These are phyloP conservation scores for Eurytoma adleriae DNA, from an alignment of 2,888 invertebrate genomes.

Conservation along the genomic window DNA sequence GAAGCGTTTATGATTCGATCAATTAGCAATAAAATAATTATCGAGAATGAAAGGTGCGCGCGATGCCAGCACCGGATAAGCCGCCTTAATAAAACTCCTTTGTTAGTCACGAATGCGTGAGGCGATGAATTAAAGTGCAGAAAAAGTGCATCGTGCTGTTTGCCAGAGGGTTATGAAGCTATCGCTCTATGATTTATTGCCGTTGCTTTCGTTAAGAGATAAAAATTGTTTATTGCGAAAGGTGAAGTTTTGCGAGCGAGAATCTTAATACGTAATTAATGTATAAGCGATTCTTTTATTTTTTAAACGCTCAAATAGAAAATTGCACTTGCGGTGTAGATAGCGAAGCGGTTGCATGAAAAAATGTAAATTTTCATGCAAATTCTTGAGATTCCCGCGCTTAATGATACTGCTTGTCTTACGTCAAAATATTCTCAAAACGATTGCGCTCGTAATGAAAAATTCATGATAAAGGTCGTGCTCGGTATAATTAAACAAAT, in stretches of 20 bases:
- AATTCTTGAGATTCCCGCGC: too few relatives aligned
- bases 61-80: not conserved
- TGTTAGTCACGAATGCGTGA: conserved; percentile 6
- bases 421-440: conserved; percentile 11
- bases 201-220: not conserved
- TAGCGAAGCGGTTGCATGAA: too few relatives aligned
- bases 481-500: not conserved
- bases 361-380: too few relatives aligned
- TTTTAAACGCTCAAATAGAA: too few relatives aligned
- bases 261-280: too few relatives aligned
- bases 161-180: not conserved
- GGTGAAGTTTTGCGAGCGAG: too few relatives aligned
- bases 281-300: too few relatives aligned
- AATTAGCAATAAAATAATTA: conserved; percentile 51
- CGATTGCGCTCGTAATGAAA: not conserved
- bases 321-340: too few relatives aligned
- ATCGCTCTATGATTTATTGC: conserved; percentile 9
- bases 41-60: conserved; percentile 14
- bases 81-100: conserved; percentile 38
- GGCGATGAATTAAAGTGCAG: conserved; percentile 33
- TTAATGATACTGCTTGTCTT: not conserved
- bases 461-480: not conserved
- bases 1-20: conserved; percentile 41
- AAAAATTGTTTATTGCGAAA: too few relatives aligned
- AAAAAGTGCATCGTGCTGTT: conserved; percentile 11